A percentile compares a stretch with the other conserved stretches of the same genome.
Evolutionary conservation across 2,888 invertebrate genomes (phyloP).

Genomic region (Strigamia maritima): DNA sequence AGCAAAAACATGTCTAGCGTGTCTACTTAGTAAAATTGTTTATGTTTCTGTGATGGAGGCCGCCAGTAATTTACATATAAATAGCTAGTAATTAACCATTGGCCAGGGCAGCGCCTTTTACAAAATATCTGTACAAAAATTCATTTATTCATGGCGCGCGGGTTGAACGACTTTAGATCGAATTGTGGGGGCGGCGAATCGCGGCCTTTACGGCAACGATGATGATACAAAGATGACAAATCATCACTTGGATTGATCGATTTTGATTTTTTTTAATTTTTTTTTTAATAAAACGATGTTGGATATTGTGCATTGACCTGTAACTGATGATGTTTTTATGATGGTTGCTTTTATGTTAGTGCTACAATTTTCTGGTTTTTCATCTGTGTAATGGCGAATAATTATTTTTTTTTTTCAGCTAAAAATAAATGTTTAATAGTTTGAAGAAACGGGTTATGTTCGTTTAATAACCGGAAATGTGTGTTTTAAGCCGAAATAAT

Average conservation of each 20-base stretch:
- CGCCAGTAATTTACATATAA: not conserved
- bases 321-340: too few species aligned
- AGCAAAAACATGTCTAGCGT: slow-evolving; percentile 20
- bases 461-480: not conserved
- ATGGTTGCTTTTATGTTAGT: not conserved
- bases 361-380: not conserved
- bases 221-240: not conserved
- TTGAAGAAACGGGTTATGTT: not conserved
- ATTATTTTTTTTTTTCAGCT: not conserved
- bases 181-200: not conserved
- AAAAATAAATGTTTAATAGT: not conserved
- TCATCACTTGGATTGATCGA: too few species aligned
- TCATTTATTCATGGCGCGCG: slow-evolving; percentile 4
- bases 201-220: not conserved
- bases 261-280: not conserved
- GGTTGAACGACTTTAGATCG: not conserved
- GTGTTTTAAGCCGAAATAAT: not conserved
- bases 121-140: not conserved
- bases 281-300: too few species aligned
- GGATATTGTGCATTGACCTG: too few species aligned
- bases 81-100: slow-evolving; percentile 18
- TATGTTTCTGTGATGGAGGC: slow-evolving; percentile 11
- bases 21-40: slow-evolving; percentile 28
- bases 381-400: not conserved
- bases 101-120: slow-evolving; percentile 8